phyloP scores from a whole-genome alignment of 1,140 invertebrate species.

The Platyura marginata region DNA sequence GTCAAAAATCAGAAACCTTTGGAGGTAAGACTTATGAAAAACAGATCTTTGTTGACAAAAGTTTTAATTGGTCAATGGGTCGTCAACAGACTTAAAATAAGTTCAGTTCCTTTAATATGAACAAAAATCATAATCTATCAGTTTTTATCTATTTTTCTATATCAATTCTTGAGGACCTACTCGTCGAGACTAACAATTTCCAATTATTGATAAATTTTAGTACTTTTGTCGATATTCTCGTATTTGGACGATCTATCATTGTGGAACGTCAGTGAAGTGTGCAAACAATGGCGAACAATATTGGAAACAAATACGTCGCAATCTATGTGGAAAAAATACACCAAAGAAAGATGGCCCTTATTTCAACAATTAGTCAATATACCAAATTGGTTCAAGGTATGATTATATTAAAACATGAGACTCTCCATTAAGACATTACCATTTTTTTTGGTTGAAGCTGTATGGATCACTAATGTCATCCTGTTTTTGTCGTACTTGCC shows the following conservation, averaged over 20 bases:
- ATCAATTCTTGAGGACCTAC: no score
- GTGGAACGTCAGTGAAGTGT: constrained; percentile 72
- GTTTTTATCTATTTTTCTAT: no score
- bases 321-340: constrained; percentile 57
- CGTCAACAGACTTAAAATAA: no score
- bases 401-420: neutral
- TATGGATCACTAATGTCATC: constrained; percentile 45
- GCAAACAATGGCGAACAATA: constrained; percentile 63
- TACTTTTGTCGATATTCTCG: constrained; percentile 70
- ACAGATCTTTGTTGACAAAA: no score
- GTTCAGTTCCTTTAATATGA: no score
- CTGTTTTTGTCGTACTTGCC: constrained; percentile 67
- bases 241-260: constrained; percentile 82
- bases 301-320: constrained; percentile 53
- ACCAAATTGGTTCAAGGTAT: constrained; percentile 58
- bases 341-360: constrained; percentile 60
- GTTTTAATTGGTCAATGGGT: no score
- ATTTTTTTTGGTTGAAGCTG: constrained; percentile 23
- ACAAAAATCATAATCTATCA: no score
- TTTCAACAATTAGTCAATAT: constrained; percentile 50
- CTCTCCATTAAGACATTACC: neutral
- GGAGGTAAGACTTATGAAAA: no score
- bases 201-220: no score
- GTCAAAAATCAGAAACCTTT: no score
- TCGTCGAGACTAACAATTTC: no score